Base-by-base conservation (phyloP, 23 tunicate species). In the Phallusia fumigata region DNA sequence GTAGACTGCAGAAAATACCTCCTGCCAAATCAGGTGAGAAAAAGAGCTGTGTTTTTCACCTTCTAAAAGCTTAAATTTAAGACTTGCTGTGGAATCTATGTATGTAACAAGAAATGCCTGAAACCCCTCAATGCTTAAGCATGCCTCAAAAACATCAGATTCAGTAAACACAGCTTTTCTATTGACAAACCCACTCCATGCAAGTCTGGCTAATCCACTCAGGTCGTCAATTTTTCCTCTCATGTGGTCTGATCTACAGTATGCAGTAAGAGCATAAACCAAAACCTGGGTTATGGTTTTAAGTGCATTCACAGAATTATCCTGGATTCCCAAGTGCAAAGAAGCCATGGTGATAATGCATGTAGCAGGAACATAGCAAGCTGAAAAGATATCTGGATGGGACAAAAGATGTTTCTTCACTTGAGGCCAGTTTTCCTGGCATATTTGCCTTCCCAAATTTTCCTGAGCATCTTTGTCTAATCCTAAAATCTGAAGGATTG, bases 51-150 rank as follows among this genome's bases (percentile, higher is more conserved):
- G 45, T 76, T 76, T 76, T 15, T 76, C 49, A 15, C 80, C 80
- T 32, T 76, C 49, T 15, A 76, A 19, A n/a, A n/a, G n/a, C n/a
- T n/a, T n/a, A n/a, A n/a, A n/a, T n/a, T n/a, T n/a, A n/a, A n/a
- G n/a, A n/a, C 31, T 28, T 12, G 45, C 30, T 12, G 49, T 22
- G 24, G 45, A 11, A 33, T 33, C 24, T 11, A 76, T 45, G 31
- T 22, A 76, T 19, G 80, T 76, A 19, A 22, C 45, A 76, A 76
- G 80, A 76, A 76, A 76, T 22, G 80, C 31, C 31, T 76, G 24
- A 32, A 76, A 31, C 16, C 16, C 31, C 31, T 76, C 80, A 19
- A 11, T 15, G 13, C 18, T 32, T 12, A 76, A 22, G 12, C 22
- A 12, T 19, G 49, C 80, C 13, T 76, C 26, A 22, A 19, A 13